Conservation (phyloP, 2,888 invertebrate genomes). For the Crematogaster levior region DNA sequence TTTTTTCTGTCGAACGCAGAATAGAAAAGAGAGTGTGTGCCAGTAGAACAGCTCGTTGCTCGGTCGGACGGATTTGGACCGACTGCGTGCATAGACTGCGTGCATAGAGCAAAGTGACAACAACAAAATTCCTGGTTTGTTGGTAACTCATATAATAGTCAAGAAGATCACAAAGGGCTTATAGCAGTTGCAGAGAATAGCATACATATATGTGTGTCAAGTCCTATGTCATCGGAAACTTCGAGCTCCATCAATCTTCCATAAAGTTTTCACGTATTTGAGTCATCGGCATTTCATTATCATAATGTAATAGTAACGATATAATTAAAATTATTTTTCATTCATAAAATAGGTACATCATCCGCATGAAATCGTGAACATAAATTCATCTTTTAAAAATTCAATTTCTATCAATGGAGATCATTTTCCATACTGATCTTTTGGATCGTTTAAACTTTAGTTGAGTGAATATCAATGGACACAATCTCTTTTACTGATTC, state of each 20-base stretch:
- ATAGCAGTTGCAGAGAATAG: not conserved
- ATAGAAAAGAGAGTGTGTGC: slow-evolving; percentile 63
- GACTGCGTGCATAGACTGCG: slow-evolving; percentile 57
- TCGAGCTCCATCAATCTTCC: slow-evolving; percentile 27
- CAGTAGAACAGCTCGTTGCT: slow-evolving; percentile 68
- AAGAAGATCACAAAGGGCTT: slow-evolving; percentile 38
- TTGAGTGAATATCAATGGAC: slow-evolving; percentile 63
- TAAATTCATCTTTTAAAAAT: slow-evolving; percentile 5
- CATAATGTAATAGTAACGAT: slow-evolving; percentile 11
- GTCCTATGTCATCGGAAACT: slow-evolving; percentile 36
- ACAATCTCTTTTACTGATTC: slow-evolving; percentile 52
- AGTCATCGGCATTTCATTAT: slow-evolving; percentile 8
- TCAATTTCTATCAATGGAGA: not conserved
- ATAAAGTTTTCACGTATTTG: slow-evolving; percentile 27
- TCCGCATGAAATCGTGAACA: not conserved
- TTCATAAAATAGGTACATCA: not conserved
- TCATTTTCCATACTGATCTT: slow-evolving; percentile 57
- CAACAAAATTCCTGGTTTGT: slow-evolving; percentile 63
- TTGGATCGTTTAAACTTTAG: slow-evolving; percentile 60
- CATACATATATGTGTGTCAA: slow-evolving; percentile 54
- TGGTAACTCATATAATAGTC: slow-evolving; percentile 61
- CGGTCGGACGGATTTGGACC: slow-evolving; percentile 64
- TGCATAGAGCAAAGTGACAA: slow-evolving; percentile 50
- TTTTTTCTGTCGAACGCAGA: slow-evolving; percentile 57
- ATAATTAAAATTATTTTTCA: not conserved